These are phyloP conservation scores for Silurus meridionalis DNA, from an alignment of 2,113 vertebrate species.

Conservation along the genomic window DNA sequence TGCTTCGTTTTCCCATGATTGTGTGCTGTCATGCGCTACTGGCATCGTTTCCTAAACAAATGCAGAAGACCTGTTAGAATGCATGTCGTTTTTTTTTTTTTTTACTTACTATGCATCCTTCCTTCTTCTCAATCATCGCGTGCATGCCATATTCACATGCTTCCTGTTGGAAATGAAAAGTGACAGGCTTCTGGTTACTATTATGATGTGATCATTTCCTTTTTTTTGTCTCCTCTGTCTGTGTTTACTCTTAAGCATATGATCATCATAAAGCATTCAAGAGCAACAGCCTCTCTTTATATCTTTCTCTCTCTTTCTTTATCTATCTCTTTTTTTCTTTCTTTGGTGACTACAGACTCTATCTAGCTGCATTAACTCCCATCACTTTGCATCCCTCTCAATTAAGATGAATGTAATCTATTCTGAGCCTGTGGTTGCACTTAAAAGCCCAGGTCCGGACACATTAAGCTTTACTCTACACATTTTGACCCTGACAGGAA, in stretches of 20 bases:
- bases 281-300: neutral
- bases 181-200: neutral
- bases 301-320: neutral
- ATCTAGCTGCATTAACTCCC: constrained; percentile 24
- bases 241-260: constrained; percentile 32
- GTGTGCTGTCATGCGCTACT: neutral
- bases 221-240: neutral
- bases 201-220: neutral
- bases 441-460: constrained; percentile 16
- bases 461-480: neutral
- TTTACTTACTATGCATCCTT: constrained; percentile 6
- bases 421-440: constrained; percentile 27
- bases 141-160: neutral
- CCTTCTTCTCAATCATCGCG: too few species aligned
- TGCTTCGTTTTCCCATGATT: neutral
- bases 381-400: constrained; percentile 15
- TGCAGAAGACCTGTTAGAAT: constrained; percentile 47
- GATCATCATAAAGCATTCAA: constrained; percentile 31
- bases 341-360: constrained; percentile 33
- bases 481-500: neutral
- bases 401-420: constrained; percentile 21
- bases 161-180: neutral
- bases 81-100: neutral
- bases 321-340: neutral
- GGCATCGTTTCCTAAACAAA: neutral